Evolutionary conservation across 2,113 vertebrate species (phyloP).

Genomic region (Ivindomyrus marchei): DNA sequence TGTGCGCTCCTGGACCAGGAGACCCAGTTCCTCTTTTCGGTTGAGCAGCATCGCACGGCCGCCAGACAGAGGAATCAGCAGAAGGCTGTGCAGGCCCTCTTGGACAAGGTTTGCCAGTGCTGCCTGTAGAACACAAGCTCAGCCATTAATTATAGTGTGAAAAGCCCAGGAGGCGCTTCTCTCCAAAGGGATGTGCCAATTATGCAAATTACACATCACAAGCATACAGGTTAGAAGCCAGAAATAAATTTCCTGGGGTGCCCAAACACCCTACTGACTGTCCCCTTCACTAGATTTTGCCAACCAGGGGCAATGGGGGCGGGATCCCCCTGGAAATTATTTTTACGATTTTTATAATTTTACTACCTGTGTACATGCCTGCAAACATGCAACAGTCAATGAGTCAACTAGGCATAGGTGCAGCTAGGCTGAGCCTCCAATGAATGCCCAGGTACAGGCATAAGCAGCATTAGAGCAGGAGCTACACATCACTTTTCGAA

Average conservation of each 20-base stretch:
- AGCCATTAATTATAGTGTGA: not conserved
- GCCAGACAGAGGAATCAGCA: conserved; percentile 51
- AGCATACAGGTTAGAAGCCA: not conserved
- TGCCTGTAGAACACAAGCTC: not conserved
- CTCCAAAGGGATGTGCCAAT: not conserved
- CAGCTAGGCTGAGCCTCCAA: not conserved
- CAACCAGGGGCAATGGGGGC: not conserved
- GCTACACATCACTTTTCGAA: not conserved
- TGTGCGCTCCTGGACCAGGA: conserved; percentile 81
- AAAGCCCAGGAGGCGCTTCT: not conserved
- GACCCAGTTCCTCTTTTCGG: conserved; percentile 66
- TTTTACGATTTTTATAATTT: not conserved
- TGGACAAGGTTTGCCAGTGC: conserved; percentile 74
- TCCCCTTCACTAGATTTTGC: not conserved
- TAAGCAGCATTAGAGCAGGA: not conserved
- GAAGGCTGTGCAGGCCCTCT: conserved; percentile 55
- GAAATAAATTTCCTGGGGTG: not conserved
- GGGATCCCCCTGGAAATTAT: not conserved
- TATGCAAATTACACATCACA: not conserved
- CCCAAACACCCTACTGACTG: not conserved
- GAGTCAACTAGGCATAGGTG: not conserved
- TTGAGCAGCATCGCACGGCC: conserved; percentile 62
- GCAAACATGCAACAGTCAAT: not conserved
- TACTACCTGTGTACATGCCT: not conserved
- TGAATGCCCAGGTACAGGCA: not conserved